Evolutionary conservation across 2,797 vertebrate genomes (phyloP).

Genomic region (Premnoplex brunnescens): DNA sequence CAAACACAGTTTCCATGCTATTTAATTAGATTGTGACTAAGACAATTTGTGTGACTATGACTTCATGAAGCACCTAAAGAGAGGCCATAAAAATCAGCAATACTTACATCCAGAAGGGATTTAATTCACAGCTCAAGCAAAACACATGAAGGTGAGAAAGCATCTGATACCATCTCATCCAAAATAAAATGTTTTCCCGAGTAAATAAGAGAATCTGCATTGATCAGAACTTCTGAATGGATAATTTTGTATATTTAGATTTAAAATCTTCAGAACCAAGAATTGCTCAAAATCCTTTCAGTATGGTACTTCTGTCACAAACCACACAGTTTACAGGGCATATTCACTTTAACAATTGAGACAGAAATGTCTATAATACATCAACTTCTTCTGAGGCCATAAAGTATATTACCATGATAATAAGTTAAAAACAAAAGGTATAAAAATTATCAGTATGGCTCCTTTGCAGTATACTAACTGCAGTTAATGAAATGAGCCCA

Average conservation of each 20-base stretch:
- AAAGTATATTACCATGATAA: neutral
- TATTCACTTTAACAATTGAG: neutral
- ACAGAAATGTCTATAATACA: neutral
- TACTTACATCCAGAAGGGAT: neutral
- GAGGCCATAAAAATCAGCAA: neutral
- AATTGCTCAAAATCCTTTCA: neutral
- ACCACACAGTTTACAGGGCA: neutral
- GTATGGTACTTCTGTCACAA: neutral
- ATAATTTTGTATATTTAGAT: neutral
- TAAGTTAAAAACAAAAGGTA: neutral
- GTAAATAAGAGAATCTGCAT: neutral
- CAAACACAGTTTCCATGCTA: constrained; percentile 6
- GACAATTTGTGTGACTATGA: constrained; percentile 30
- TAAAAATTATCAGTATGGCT: neutral
- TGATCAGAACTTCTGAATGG: constrained; percentile 11
- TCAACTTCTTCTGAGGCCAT: neutral
- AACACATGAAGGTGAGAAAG: neutral
- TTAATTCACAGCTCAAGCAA: constrained; percentile 36
- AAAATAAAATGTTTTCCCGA: neutral
- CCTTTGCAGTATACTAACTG: neutral
- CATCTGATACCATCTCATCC: neutral
- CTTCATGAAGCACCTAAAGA: constrained; percentile 13
- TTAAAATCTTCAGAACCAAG: neutral
- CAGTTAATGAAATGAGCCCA: neutral
- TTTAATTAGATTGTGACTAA: constrained; percentile 49